Evolutionary conservation across 2,113 vertebrate species (phyloP), one percentile per base, ranked within the genome.

Genomic region (Pan paniscus): DNA sequence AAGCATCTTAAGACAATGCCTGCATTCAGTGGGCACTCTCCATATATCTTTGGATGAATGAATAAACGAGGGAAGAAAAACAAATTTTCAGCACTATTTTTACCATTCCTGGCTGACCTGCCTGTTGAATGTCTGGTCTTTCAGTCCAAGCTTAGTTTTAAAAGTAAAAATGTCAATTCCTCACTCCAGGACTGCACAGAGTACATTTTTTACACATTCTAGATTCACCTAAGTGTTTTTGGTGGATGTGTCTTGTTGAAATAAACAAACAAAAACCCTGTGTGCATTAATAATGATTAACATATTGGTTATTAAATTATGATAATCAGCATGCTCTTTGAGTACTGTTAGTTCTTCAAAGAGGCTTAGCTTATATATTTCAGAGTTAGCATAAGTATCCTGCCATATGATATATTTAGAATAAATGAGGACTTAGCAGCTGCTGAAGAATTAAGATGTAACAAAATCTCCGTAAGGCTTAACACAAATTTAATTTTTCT

Each of bases 231-330:
- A 96, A 95, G 57, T 94, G 90, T 52, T 76, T 98, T 92, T 61
- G 97, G 84, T 97, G 95, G 97, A 96, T 20, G 30, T 80, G 3
- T 90, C 95, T 61, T 90, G n/a, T 88, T 87, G 68, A 97, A 94
- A 38, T 95, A 97, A 97, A 96, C 64, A 79, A 93, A 84, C 64
- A 79, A 93, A 84, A 93, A 12, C 8, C 50, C 38, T 52, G 17
- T 59, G 25, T 59, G 22, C 11, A 64, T 75, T 93, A 90, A 90
- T 89, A 70, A 84, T 97, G 98, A 98, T 96, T 94, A 98, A 75
- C 96, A 82, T 98, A 97, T 96, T 97, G 95, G 96, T 98, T 97
- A 98, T 95, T 98, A 98, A 98, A 97, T 97, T 97, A 89, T 97
- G 96, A 96, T 97, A 96, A 90, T 94, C 96, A 98, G 98, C 92